Conservation (phyloP, 2,888 invertebrate genomes). For the Eupithecia vulgata region DNA sequence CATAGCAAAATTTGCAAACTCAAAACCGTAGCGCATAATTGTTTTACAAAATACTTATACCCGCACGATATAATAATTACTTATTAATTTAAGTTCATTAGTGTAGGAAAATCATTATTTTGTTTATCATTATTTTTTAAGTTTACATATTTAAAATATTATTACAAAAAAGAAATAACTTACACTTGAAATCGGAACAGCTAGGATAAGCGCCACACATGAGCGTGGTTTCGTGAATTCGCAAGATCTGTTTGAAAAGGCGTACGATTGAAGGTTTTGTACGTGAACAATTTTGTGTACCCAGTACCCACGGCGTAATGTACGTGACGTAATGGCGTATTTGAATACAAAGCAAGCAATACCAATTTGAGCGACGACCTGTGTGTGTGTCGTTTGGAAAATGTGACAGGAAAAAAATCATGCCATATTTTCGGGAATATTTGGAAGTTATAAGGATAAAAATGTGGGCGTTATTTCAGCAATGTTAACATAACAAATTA, state of each 20-base stretch:
- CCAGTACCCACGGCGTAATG: not conserved
- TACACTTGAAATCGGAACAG: not conserved
- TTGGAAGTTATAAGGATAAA: not conserved
- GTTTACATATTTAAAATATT: not conserved
- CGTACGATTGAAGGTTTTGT: constrained; percentile 44
- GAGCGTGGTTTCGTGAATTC: constrained; percentile 31
- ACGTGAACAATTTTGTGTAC: constrained; percentile 27
- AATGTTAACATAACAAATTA: not conserved
- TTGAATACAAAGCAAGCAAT: not conserved
- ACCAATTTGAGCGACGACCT: not conserved
- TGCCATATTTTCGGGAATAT: constrained; percentile 7
- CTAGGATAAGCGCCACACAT: not conserved
- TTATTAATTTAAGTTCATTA: not conserved
- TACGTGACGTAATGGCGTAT: not conserved
- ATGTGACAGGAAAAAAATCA: not conserved
- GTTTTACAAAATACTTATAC: too few species aligned
- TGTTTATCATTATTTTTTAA: not conserved
- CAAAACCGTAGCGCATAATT: too few species aligned
- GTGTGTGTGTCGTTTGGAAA: not conserved
- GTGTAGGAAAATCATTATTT: not conserved
- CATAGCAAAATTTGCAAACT: too few species aligned
- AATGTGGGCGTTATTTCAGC: not conserved
- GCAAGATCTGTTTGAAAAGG: constrained; percentile 50
- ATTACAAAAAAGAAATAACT: not conserved
- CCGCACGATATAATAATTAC: too few species aligned